Evolutionary conservation across 2,113 vertebrate genomes (phyloP), one percentile per base, ranked within the genome.

Genomic region (Trogon surrucura): DNA sequence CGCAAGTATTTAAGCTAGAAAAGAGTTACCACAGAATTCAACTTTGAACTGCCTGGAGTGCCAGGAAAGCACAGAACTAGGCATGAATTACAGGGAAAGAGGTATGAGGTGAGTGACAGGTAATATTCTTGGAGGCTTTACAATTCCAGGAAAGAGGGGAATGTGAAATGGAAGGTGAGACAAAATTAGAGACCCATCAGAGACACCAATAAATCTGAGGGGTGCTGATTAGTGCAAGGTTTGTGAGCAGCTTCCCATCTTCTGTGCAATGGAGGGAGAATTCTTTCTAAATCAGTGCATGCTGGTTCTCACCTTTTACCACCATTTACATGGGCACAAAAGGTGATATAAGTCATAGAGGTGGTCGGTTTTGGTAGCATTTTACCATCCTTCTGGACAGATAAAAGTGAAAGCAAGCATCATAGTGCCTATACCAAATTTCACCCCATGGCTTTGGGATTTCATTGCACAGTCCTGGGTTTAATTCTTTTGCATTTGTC

Each of bases 81-180:
- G 25, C 58, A 73, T 77, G 70, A 96, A 72, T 88, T 91, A 89
- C 3, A 2, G 69, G 60, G 29, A 83, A 86, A 56, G 48, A 80
- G 61, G 50, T 47, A 45, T 75, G 57, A 93, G 32, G 15, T 88
- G 83, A 86, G 73, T 92, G 86, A 95, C 61, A 89, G 85, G 53
- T 75, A 95, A 69, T 94, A 79, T 47, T 86, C 41, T 71, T 89
- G 85, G 78, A 90, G 65, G 25, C 62, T 94, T 92, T 91, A 60
- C 67, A 72, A 69, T 94, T 94, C 92, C 91, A 93, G 86, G 83
- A 88, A 95, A 87, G 53, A 64, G 34, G 45, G 25, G 64, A 85
- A 41, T 72, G 50, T 74, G 64, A 90, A 74, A 67, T 61, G 36
- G 57, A 91, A 62, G 83, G 70, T 92, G 41, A 79, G 70, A 13